Evolutionary conservation across 2,113 vertebrate species (phyloP), one percentile per base, ranked within the genome.

Genomic region (Apodemus sylvaticus): DNA sequence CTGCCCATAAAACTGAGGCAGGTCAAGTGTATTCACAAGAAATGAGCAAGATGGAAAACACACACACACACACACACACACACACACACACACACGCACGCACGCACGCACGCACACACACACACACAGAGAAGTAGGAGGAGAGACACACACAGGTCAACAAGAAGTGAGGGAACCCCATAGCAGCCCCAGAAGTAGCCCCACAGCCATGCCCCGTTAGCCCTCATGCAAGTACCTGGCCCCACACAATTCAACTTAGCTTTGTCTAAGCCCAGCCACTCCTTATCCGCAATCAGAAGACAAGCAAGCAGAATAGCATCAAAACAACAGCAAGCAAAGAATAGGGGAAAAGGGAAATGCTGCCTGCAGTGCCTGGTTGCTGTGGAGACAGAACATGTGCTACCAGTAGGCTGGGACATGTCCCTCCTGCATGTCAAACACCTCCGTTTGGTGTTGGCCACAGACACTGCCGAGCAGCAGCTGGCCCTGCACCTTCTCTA

Each of bases 341-440:
- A 45, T 5, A 68, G 10, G 58, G 87, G 62, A 70, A 62, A 79
- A 79, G 70, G n/a, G 45, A 87, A 76, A 70, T 17, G 92, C 51
- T 36, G 96, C 96, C 94, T 74, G 92, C 82, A 71, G 92, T 36
- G 42, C 77, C 90, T 90, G 96, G 94, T 95, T 97, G 90, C 97
- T 86, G 42, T 94, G 93, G 94, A 68, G 94, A 97, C 85, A 55
- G 73, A 93, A 94, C 92, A 89, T 29, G 51, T 96, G 45, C 94
- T 73, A 89, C 83, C 55, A 70, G 58, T 93, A 73, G 55, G 68
- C 93, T 51, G 88, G 88, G 94, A 83, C 45, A n/a, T 68, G 82
- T 89, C 95, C 94, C 76, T 93, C 94, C 94, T 79, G 79, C 74
- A 85, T 66, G 71, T 86, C 95, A 94, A 94, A 95, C 64, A 22